Base-by-base conservation (phyloP, 2,797 vertebrate genomes). In the Urophycis tenuis region DNA sequence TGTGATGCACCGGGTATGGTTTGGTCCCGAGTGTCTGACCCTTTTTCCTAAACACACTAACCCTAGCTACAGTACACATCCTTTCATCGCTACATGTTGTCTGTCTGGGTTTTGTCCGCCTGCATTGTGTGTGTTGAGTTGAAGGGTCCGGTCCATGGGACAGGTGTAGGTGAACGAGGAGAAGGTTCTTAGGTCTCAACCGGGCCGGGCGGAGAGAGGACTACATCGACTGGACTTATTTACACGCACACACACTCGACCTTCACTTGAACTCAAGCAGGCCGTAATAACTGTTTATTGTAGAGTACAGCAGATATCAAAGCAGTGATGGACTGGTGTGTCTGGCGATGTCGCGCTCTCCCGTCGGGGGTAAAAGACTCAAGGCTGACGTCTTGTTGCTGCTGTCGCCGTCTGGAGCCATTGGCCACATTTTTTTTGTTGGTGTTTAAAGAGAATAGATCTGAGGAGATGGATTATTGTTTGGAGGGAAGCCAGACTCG, bases 391-490 rank as follows among this genome's bases (percentile, higher is more conserved):
- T 34, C 76, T 78, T 84, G 78, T 72, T 80, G 72, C 32, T 72
- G 70, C 79, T 19, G 25, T 41, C 53, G 70, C 79, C 22, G 25
- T 41, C 53, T 11, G 78, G 74, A 80, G 80, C 86, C 75, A 78
- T 72, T 80, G 80, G 81, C 80, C 82, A 77, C 82, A 77, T 74
- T 71, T 76, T 76, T 82, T 77, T 72, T 10, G 22, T 79, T 71
- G 79, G 82, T n/a, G 81, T 81, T 70, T 76, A 71, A 77, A 76
- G 76, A 80, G 76, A 53, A 64, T 31, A 41, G 75, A 74, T 75
- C 73, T 81, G 73, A 80, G 77, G 72, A 76, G 76, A 83, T 35
- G 72, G 60, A 75, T 74, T 81, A 75, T 83, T 75, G 25, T 67
- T 67, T 67, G n/a, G n/a, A 60, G 53, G 53, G 53, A 67, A 67